A percentile compares a stretch with the other conserved stretches of the same genome.
These are phyloP conservation scores for Bombus balteatus DNA, from an alignment of 1,140 invertebrate species.

Conservation along the genomic window DNA sequence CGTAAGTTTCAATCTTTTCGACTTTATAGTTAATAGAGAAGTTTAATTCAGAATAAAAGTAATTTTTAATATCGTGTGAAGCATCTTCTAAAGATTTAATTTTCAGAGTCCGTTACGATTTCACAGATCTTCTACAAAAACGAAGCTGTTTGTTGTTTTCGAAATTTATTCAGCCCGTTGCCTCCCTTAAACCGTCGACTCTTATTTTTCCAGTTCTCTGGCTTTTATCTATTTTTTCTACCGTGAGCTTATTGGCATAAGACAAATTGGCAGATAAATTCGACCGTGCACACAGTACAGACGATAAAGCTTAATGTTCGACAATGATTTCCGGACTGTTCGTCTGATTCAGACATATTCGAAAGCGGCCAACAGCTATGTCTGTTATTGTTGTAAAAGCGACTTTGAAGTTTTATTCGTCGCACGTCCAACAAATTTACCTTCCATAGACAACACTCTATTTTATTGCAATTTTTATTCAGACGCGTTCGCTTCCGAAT, in stretches of 20 bases:
- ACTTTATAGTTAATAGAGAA: too few species aligned
- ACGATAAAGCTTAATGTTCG: slow-evolving; percentile 30
- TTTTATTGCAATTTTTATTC: slow-evolving; percentile 29
- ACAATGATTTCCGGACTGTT: slow-evolving; percentile 34
- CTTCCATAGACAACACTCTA: background rate
- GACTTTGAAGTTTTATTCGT: slow-evolving; percentile 28
- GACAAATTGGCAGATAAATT: slow-evolving; percentile 33
- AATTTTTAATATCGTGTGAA: too few species aligned
- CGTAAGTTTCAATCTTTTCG: too few species aligned
- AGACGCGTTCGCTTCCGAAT: background rate
- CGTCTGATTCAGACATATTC: slow-evolving; percentile 7
- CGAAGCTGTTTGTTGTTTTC: background rate
- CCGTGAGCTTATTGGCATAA: slow-evolving; percentile 27
- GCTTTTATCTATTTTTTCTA: slow-evolving; percentile 6
- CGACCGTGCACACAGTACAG: background rate
- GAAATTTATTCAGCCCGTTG: background rate
- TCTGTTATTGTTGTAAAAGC: slow-evolving; percentile 6
- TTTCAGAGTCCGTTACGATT: background rate
- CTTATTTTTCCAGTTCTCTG: background rate
- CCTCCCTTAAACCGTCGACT: too few species aligned
- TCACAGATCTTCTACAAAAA: background rate
- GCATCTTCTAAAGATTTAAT: too few species aligned
- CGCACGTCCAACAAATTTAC: background rate
- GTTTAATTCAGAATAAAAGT: too few species aligned
- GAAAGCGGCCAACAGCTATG: background rate